Percentiles rank a stretch among this genome's conserved stretches.
These are phyloP conservation scores for Ornithorhynchus anatinus DNA, from an alignment of 2,113 vertebrate species.

Conservation along the genomic window DNA sequence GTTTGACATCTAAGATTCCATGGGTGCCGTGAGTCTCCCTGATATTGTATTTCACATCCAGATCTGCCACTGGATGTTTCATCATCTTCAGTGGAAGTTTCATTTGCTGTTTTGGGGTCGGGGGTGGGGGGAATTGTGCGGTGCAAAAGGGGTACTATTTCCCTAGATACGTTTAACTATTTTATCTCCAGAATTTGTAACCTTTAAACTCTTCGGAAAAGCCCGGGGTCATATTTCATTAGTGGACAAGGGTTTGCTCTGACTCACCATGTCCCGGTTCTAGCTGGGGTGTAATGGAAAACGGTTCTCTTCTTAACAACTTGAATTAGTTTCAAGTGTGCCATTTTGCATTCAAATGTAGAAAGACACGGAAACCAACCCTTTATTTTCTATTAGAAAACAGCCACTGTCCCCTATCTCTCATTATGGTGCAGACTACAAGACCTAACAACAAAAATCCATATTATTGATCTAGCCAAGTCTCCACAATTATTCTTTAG, in stretches of 20 bases:
- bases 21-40: conserved; percentile 26
- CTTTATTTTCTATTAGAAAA: conserved; percentile 90
- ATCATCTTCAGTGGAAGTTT: conserved; percentile 51
- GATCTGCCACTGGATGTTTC: conserved; percentile 33
- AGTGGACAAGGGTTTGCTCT: conserved; percentile 50
- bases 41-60: conserved; percentile 35
- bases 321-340: conserved; percentile 80
- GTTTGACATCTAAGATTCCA: background rate
- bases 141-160: conserved; percentile 32
- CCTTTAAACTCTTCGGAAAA: conserved; percentile 67
- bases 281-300: conserved; percentile 68
- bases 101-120: background rate
- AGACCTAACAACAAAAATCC: conserved; percentile 98
- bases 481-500: conserved; percentile 99
- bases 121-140: background rate
- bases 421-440: conserved; percentile 95
- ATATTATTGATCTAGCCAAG: conserved; percentile 96
- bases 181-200: conserved; percentile 56
- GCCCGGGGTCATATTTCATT: conserved; percentile 56
- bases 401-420: conserved; percentile 89
- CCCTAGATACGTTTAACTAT: conserved; percentile 51
- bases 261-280: conserved; percentile 69
- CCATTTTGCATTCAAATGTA: conserved; percentile 83
- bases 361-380: conserved; percentile 82
- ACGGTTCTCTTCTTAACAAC: conserved; percentile 75